A percentile compares a stretch with the other conserved stretches of the same genome.
phyloP scores from a whole-genome alignment of 1,140 invertebrate genomes.

The Pectinophora gossypiella region DNA sequence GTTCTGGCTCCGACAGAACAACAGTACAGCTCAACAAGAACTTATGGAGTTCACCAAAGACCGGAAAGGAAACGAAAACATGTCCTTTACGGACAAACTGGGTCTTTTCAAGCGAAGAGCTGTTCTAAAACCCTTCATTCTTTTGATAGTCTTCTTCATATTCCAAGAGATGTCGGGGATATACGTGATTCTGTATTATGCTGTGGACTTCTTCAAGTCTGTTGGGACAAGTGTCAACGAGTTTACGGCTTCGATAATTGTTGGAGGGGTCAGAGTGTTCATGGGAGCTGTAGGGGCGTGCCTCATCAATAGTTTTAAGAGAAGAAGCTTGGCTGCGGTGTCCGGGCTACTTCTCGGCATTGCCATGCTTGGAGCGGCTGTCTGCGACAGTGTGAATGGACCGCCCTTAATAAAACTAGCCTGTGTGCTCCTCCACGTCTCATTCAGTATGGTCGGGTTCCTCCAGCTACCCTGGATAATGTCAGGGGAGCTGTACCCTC shows the following conservation, averaged over 20 bases:
- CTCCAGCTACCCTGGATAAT: slow-evolving; percentile 85
- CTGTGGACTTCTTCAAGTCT: slow-evolving; percentile 81
- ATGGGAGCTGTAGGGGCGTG: slow-evolving; percentile 82
- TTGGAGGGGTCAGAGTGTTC: slow-evolving; percentile 81
- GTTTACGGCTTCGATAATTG: slow-evolving; percentile 83
- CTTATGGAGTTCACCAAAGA: slow-evolving; percentile 75
- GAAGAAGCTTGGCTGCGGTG: slow-evolving; percentile 80
- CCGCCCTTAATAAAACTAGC: slow-evolving; percentile 77
- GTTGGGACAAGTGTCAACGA: slow-evolving; percentile 81
- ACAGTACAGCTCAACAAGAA: slow-evolving; percentile 76
- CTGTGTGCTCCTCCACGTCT: slow-evolving; percentile 81
- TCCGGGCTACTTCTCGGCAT: slow-evolving; percentile 80
- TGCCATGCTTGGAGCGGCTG: slow-evolving; percentile 77
- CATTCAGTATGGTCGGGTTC: slow-evolving; percentile 84
- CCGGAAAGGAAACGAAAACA: slow-evolving; percentile 51
- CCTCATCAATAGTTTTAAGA: slow-evolving; percentile 82
- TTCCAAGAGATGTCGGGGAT: slow-evolving; percentile 85
- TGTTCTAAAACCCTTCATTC: slow-evolving; percentile 79
- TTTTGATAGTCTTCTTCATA: slow-evolving; percentile 79
- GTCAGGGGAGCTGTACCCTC: slow-evolving; percentile 84
- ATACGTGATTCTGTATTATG: slow-evolving; percentile 87
- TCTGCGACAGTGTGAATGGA: slow-evolving; percentile 70
- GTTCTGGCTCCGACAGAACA: slow-evolving; percentile 77
- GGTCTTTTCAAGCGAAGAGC: slow-evolving; percentile 52
- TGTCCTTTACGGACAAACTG: slow-evolving; percentile 58